A percentile compares a stretch with the other conserved stretches of the same genome.
Conservation (phyloP, 2,888 invertebrate species). For the Argynnis bischoffii region DNA sequence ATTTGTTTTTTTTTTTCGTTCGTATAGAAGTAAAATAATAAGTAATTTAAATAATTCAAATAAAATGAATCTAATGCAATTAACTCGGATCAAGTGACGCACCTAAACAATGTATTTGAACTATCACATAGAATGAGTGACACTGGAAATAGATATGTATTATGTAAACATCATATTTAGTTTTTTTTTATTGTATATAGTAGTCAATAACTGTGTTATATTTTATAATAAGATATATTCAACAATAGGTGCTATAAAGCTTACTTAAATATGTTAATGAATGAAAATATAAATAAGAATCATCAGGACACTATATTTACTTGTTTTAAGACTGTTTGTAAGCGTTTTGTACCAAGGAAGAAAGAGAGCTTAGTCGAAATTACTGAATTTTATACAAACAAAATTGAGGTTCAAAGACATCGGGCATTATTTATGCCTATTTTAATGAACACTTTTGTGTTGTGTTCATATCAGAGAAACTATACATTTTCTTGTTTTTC, state of each 20-base stretch:
- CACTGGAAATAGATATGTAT: background rate
- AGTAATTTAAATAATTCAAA: too few species aligned
- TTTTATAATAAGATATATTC: conserved; percentile 35
- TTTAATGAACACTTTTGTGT: background rate
- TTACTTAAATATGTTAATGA: conserved; percentile 63
- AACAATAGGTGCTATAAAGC: conserved; percentile 72
- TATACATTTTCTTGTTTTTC: too few species aligned
- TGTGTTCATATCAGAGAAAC: background rate
- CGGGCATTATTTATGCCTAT: background rate
- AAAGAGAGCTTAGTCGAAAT: conserved; percentile 14
- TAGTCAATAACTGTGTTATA: conserved; percentile 21
- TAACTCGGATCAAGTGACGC: too few species aligned
- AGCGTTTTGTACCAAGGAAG: conserved; percentile 23
- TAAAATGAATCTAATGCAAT: too few species aligned
- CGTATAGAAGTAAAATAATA: too few species aligned
- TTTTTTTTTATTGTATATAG: conserved; percentile 17
- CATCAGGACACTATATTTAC: conserved; percentile 47
- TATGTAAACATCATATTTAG: conserved; percentile 7
- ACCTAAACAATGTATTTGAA: background rate
- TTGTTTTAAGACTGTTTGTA: conserved; percentile 33
- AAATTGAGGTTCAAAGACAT: background rate
- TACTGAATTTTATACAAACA: conserved; percentile 6
- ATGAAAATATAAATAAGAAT: conserved; percentile 43
- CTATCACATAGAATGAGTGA: background rate
- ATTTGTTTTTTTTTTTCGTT: too few species aligned